These are phyloP conservation scores for Rotaria magnacalcarata DNA, from an alignment of 2,888 invertebrate species.

Conservation along the genomic window DNA sequence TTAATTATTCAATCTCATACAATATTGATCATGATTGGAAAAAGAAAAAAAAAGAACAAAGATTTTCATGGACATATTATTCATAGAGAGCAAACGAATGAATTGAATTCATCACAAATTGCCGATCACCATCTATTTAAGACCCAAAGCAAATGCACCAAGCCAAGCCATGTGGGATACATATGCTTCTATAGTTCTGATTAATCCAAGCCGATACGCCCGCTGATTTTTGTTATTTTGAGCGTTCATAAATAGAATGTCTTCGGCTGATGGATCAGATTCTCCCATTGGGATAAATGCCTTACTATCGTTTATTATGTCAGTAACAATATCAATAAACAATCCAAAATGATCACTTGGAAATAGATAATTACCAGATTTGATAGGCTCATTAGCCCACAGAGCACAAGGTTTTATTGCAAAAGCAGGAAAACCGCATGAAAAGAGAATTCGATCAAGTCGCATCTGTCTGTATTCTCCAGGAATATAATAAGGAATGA, in stretches of 20 bases:
- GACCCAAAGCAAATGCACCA: not conserved
- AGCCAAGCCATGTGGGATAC: not conserved
- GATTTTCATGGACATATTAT: not conserved
- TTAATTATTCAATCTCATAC: too few species aligned
- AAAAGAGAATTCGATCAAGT: conserved; percentile 1
- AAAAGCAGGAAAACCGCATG: not conserved
- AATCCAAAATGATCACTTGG: conserved; percentile 4
- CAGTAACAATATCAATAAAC: not conserved
- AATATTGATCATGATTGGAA: too few species aligned
- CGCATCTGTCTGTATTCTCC: not conserved
- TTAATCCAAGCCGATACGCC: not conserved
- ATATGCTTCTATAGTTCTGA: not conserved
- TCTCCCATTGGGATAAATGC: not conserved
- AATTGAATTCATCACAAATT: not conserved
- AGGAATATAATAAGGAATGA: conserved; percentile 4
- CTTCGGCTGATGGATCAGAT: not conserved
- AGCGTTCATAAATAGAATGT: not conserved
- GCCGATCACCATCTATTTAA: not conserved
- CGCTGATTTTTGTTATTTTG: not conserved
- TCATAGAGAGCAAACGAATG: not conserved
- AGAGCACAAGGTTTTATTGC: not conserved
- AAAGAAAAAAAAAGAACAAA: not conserved
- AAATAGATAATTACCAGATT: not conserved
- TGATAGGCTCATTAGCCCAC: not conserved
- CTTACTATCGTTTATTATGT: not conserved